Evolutionary conservation across 1,140 invertebrate genomes (phyloP).

Genomic region (Holotrichia oblita): DNA sequence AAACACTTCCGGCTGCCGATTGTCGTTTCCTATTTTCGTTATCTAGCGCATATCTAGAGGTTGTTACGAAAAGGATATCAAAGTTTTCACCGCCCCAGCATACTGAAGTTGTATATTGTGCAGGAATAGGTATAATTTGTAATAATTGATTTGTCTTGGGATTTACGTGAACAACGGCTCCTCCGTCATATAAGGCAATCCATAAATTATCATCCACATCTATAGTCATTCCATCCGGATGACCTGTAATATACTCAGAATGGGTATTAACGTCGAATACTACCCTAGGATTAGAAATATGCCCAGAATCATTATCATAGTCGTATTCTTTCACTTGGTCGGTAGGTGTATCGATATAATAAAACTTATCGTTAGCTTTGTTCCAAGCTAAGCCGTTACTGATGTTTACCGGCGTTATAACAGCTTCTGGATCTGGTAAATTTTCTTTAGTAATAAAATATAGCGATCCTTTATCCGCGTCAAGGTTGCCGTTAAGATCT

Average conservation of each 20-base stretch:
- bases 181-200: constrained; percentile 68
- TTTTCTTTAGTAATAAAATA: constrained; percentile 66
- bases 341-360: constrained; percentile 80
- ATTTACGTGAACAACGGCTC: constrained; percentile 66
- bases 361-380: constrained; percentile 73
- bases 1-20: constrained; percentile 75
- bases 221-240: constrained; percentile 78
- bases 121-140: constrained; percentile 70
- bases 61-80: constrained; percentile 81
- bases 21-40: constrained; percentile 67
- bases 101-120: constrained; percentile 78
- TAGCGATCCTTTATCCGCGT: constrained; percentile 67
- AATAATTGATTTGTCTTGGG: constrained; percentile 66
- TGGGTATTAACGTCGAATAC: constrained; percentile 61
- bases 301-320: constrained; percentile 74
- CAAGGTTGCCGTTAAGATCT: constrained; percentile 61
- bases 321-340: constrained; percentile 75
- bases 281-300: constrained; percentile 63
- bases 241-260: constrained; percentile 57
- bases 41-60: constrained; percentile 63
- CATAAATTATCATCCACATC: constrained; percentile 73
- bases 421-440: constrained; percentile 59
- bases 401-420: constrained; percentile 68
- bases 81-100: constrained; percentile 81
- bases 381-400: constrained; percentile 89